A percentile compares a stretch with the other conserved stretches of the same genome.
Conservation (phyloP, 2,888 invertebrate genomes). For the Ochlodes sylvanus region DNA sequence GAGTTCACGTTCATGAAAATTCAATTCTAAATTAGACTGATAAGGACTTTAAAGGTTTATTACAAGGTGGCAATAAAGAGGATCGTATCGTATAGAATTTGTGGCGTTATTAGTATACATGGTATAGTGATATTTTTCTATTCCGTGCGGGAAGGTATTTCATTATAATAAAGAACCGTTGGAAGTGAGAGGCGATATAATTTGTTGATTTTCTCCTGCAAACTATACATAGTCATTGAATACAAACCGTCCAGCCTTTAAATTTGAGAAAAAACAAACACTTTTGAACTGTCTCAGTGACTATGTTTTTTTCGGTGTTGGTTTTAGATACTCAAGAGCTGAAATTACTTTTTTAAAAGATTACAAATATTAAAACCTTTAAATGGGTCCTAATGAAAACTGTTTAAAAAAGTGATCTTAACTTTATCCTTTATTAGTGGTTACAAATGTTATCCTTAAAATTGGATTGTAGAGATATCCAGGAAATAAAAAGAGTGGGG, state of each 20-base stretch:
- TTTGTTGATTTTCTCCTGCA: conserved; percentile 5
- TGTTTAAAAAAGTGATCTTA: neutral
- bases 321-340: neutral
- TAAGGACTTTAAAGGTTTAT: conserved; percentile 31
- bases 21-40: conserved; percentile 41
- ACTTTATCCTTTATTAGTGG: neutral
- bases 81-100: conserved; percentile 16
- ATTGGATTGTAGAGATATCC: conserved; percentile 39
- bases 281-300: neutral
- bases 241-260: neutral
- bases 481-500: conserved; percentile 39
- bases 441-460: no score
- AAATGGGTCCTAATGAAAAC: neutral
- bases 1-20: conserved; percentile 41
- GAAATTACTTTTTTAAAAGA: neutral
- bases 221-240: neutral
- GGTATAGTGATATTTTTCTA: conserved; percentile 36
- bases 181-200: neutral
- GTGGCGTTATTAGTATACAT: conserved; percentile 28
- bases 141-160: conserved; percentile 24
- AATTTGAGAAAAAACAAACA: neutral
- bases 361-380: neutral
- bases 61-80: conserved; percentile 34
- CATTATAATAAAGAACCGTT: conserved; percentile 4
- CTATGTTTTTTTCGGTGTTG: neutral